phyloP scores from a whole-genome alignment of 2,113 vertebrate genomes.

The Myotis davidii region DNA sequence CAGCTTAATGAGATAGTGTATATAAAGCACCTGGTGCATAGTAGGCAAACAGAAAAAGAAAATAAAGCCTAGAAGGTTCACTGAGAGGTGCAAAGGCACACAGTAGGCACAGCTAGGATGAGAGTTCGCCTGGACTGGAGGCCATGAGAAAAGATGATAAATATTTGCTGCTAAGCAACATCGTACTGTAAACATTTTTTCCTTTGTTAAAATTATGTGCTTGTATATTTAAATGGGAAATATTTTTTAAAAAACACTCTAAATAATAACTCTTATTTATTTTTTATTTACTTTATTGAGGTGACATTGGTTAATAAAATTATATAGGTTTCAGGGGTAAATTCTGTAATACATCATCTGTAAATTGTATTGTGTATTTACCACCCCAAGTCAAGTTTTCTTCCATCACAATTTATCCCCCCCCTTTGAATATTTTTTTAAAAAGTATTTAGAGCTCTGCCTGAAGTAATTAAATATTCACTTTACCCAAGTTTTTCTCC shows the following conservation, averaged over 20 bases:
- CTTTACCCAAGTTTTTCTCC: conserved; percentile 67
- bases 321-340: neutral
- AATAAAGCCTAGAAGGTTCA: neutral
- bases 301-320: neutral
- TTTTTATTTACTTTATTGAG: neutral
- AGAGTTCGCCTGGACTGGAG: no score
- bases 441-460: conserved; percentile 73
- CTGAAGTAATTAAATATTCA: conserved; percentile 71
- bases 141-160: conserved; percentile 25
- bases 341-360: neutral
- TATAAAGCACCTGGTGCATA: neutral
- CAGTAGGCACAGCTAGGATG: conserved; percentile 46
- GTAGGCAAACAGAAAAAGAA: neutral
- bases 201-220: conserved; percentile 53
- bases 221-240: conserved; percentile 71
- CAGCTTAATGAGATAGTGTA: neutral
- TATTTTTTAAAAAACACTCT: neutral
- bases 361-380: neutral
- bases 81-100: neutral
- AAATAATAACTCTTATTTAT: conserved; percentile 28
- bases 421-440: neutral
- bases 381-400: neutral
- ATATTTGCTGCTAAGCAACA: conserved; percentile 72
- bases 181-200: conserved; percentile 62
- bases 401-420: neutral